Evolutionary conservation across 2,888 invertebrate species (phyloP).

Genomic region (Nemoura dubitans): DNA sequence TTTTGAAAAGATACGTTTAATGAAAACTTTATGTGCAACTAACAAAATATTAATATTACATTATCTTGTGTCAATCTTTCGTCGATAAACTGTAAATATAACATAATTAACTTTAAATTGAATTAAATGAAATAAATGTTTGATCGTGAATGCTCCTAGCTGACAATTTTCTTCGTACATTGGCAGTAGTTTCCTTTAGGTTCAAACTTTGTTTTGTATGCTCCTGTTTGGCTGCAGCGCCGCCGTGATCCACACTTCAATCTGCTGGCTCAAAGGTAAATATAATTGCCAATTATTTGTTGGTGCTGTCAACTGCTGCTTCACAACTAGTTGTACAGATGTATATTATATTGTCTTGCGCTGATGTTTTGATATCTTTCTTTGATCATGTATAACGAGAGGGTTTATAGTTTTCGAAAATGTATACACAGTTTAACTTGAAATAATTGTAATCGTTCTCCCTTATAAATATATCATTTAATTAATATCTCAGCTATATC

Average conservation of each 20-base stretch:
- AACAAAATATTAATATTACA: neutral
- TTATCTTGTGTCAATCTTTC: neutral
- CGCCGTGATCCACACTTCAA: neutral
- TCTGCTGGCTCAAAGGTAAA: neutral
- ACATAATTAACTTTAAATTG: neutral
- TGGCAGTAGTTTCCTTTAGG: too few relatives aligned
- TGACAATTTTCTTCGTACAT: neutral
- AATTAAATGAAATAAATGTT: neutral
- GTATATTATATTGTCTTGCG: neutral
- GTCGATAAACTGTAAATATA: neutral
- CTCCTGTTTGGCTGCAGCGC: neutral
- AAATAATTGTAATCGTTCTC: neutral
- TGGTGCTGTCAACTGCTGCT: neutral
- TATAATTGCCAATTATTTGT: slow-evolving; percentile 3
- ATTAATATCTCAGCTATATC: neutral
- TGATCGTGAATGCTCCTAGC: neutral
- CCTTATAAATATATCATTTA: neutral
- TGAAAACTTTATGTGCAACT: neutral
- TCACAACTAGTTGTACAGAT: neutral
- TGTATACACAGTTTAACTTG: too few relatives aligned
- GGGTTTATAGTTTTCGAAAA: too few relatives aligned
- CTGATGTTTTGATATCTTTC: neutral
- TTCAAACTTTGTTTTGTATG: neutral
- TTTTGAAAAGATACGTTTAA: neutral
- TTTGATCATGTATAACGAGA: neutral